These are phyloP conservation scores for Macrochelys suwanniensis DNA, from an alignment of 2,797 vertebrate species.

Conservation along the genomic window DNA sequence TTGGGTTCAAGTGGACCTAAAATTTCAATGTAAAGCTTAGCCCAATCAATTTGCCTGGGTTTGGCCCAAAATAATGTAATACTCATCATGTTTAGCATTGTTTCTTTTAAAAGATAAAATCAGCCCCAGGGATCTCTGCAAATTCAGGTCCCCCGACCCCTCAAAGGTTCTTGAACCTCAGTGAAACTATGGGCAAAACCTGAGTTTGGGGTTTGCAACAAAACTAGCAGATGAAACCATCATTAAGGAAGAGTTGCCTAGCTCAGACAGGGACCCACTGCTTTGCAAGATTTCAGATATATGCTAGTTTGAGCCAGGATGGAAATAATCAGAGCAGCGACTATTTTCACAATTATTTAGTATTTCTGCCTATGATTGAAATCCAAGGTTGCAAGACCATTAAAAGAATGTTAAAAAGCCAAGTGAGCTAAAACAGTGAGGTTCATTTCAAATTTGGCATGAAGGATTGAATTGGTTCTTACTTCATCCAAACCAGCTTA, in stretches of 20 bases:
- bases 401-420: background rate
- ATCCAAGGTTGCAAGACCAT: background rate
- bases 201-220: background rate
- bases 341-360: background rate
- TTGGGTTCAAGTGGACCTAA: background rate
- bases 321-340: background rate
- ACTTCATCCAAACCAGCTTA: background rate
- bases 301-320: background rate
- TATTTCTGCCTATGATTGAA: background rate
- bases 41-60: background rate
- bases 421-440: background rate
- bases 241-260: background rate
- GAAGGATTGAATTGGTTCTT: background rate
- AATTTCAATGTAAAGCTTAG: background rate
- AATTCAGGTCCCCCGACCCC: background rate
- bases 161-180: background rate
- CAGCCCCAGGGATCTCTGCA: background rate
- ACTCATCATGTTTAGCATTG: no score
- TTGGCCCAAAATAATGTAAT: background rate
- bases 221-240: background rate
- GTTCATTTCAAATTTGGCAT: background rate
- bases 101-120: background rate
- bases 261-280: background rate
- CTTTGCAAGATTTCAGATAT: background rate
- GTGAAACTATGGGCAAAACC: background rate